Percentiles rank a stretch among this genome's conserved stretches.
phyloP scores from a whole-genome alignment of 1,140 invertebrate species.

The Sarcophaga peregrina region DNA sequence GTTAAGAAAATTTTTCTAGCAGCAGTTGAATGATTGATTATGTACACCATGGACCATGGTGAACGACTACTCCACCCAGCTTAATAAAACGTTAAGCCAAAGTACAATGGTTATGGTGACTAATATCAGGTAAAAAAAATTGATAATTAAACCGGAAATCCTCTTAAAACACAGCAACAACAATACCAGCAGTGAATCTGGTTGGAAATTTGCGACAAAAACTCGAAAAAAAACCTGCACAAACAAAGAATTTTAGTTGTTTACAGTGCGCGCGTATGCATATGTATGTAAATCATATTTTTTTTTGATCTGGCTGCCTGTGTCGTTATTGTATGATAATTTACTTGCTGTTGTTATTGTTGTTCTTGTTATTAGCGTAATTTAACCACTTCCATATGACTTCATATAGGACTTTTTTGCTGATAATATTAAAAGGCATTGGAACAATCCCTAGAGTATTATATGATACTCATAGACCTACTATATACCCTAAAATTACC shows the following conservation, averaged over 20 bases:
- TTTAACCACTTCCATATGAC: conserved; percentile 14
- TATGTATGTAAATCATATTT: not conserved
- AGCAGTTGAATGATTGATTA: too few species aligned
- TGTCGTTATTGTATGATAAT: not conserved
- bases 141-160: conserved; percentile 34
- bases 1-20: too few species aligned
- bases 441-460: too few species aligned
- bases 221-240: not conserved
- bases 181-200: not conserved
- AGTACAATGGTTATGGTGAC: not conserved
- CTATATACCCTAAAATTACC: too few species aligned
- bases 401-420: too few species aligned
- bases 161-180: not conserved
- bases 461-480: too few species aligned
- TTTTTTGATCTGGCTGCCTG: too few species aligned
- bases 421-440: too few species aligned
- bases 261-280: not conserved
- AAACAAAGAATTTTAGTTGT: not conserved
- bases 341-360: not conserved
- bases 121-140: conserved; percentile 11
- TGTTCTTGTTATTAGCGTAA: not conserved
- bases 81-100: not conserved
- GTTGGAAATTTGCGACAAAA: not conserved
- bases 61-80: too few species aligned
- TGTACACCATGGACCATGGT: too few species aligned